Evolutionary conservation across 2,113 vertebrate genomes (phyloP).

Genomic region (Felis chaus): DNA sequence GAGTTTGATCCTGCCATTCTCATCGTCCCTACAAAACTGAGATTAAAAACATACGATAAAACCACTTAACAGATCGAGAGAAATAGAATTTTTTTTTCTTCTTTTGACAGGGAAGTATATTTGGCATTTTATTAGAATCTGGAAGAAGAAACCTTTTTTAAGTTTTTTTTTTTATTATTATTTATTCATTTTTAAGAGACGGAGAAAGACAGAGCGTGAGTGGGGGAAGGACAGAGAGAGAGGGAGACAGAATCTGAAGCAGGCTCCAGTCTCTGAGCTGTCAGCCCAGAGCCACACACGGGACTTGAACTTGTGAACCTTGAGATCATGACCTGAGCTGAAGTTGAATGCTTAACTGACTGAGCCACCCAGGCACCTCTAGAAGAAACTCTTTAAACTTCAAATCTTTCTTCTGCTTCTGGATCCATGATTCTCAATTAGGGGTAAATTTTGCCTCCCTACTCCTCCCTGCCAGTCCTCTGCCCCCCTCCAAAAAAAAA

Average conservation of each 20-base stretch:
- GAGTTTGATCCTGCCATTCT: conserved; percentile 37
- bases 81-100: conserved; percentile 25
- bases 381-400: conserved; percentile 6
- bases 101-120: conserved; percentile 19
- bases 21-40: neutral
- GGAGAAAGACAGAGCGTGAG: too few relatives aligned
- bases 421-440: neutral
- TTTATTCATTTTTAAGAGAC: too few relatives aligned
- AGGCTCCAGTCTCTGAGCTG: too few relatives aligned
- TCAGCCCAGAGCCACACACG: too few relatives aligned
- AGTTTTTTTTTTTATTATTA: too few relatives aligned
- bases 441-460: neutral
- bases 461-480: fast-evolving
- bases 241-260: too few relatives aligned
- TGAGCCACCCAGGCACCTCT: too few relatives aligned
- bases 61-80: neutral
- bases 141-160: too few relatives aligned
- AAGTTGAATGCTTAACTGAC: too few relatives aligned
- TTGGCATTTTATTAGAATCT: conserved; percentile 13
- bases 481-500: neutral
- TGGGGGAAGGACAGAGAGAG: too few relatives aligned
- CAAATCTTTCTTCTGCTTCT: neutral
- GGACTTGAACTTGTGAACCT: too few relatives aligned
- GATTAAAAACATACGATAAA: conserved; percentile 32
- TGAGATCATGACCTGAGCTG: too few relatives aligned